These are phyloP conservation scores for Zygogramma bicolorata DNA, from an alignment of 2,888 invertebrate species.

Conservation along the genomic window DNA sequence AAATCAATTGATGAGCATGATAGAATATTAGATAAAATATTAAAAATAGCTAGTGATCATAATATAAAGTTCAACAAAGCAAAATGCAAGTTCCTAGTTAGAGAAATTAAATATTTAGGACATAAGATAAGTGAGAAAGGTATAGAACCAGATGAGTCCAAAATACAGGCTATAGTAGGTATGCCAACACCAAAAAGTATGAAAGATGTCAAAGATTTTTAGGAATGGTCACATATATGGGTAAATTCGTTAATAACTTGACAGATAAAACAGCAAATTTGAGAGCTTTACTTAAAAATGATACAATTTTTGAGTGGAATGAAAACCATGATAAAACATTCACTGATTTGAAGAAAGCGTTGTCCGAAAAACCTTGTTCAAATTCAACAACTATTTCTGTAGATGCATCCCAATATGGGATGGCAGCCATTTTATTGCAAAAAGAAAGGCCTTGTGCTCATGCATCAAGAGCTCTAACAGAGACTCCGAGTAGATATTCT, in stretches of 20 bases:
- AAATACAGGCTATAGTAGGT: slow-evolving; percentile 1
- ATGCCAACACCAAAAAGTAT: slow-evolving; percentile 1
- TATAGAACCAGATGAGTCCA: slow-evolving; percentile 3
- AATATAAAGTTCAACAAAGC: background rate
- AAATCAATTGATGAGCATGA: slow-evolving; percentile 7
- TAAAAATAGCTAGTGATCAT: background rate
- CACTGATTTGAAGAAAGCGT: slow-evolving; percentile 49
- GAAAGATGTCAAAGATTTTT: slow-evolving; percentile 40
- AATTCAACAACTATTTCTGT: slow-evolving; percentile 49
- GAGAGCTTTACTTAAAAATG: slow-evolving; percentile 43
- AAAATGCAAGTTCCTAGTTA: background rate
- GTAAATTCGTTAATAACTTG: slow-evolving; percentile 48
- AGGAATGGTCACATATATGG: slow-evolving; percentile 48
- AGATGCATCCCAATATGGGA: slow-evolving; percentile 56
- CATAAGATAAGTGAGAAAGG: background rate
- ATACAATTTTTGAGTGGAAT: slow-evolving; percentile 45
- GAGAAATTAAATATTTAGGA: slow-evolving; percentile 10
- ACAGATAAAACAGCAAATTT: slow-evolving; percentile 46
- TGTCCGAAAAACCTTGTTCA: slow-evolving; percentile 53
- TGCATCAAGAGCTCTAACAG: slow-evolving; percentile 54
- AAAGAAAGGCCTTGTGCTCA: slow-evolving; percentile 54
- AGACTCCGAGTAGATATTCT: slow-evolving; percentile 55
- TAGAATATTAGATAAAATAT: background rate
- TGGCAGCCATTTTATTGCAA: slow-evolving; percentile 57
- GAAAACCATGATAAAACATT: slow-evolving; percentile 49